Evolutionary conservation across 53 echinoderm and acorn worm species (phyloP).

Genomic region (Crossaster papposus): DNA sequence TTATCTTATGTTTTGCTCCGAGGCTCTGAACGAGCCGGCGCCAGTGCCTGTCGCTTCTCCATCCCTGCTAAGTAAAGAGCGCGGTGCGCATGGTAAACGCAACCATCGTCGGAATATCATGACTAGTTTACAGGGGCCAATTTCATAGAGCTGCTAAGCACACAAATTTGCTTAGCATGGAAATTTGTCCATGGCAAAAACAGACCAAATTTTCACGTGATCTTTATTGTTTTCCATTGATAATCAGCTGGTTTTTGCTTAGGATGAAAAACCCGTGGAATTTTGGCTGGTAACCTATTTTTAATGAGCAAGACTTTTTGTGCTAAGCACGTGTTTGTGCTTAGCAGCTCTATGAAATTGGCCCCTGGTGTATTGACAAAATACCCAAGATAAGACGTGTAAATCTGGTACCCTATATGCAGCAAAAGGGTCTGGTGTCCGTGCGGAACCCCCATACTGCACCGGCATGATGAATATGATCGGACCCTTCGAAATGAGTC

Average conservation of each 20-base stretch:
- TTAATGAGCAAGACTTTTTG: too few species aligned
- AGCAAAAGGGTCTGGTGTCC: background rate
- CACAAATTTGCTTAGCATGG: too few species aligned
- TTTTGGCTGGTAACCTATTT: too few species aligned
- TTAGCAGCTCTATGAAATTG: too few species aligned
- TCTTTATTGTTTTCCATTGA: too few species aligned
- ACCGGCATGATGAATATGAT: slow-evolving; percentile 14
- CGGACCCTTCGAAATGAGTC: too few species aligned
- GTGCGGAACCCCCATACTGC: slow-evolving; percentile 2
- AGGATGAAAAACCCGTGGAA: too few species aligned
- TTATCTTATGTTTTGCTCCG: slow-evolving; percentile 36
- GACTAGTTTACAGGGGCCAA: background rate
- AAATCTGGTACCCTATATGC: slow-evolving; percentile 17
- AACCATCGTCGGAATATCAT: slow-evolving; percentile 13
- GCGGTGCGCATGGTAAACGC: slow-evolving; percentile 33
- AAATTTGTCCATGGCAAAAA: too few species aligned
- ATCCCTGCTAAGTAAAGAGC: slow-evolving; percentile 6
- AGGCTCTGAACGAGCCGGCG: slow-evolving; percentile 22
- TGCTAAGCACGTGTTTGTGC: too few species aligned
- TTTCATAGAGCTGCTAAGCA: too few species aligned
- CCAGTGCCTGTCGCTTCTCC: slow-evolving; percentile 30
- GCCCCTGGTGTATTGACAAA: background rate
- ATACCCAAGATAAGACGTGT: background rate
- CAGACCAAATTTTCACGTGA: too few species aligned
- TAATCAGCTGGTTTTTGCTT: too few species aligned